These are phyloP conservation scores for Tonatia bakeri DNA, from an alignment of 2,113 vertebrate genomes.

Conservation along the genomic window DNA sequence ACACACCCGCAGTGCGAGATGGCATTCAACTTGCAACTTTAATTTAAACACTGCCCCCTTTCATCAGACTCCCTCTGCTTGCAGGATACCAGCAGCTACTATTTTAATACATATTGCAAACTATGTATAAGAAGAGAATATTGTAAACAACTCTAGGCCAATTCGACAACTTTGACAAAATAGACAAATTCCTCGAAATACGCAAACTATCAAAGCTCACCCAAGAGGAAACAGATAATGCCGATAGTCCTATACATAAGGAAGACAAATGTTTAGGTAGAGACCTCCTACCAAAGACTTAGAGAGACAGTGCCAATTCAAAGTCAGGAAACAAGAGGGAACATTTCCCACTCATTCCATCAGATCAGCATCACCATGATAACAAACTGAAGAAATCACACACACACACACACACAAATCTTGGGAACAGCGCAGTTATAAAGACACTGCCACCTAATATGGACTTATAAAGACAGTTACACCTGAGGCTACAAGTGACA, in stretches of 20 bases:
- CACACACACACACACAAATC: background rate
- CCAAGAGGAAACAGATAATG: background rate
- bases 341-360: background rate
- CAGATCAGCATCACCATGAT: background rate
- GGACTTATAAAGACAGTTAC: background rate
- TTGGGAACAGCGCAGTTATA: background rate
- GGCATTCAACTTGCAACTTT: background rate
- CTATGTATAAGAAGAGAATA: too few relatives aligned
- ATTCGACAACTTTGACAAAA: too few relatives aligned
- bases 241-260: background rate
- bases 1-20: background rate
- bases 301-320: background rate
- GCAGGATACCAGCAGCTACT: background rate
- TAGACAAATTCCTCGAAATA: too few relatives aligned
- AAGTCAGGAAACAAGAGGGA: background rate
- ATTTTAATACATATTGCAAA: background rate
- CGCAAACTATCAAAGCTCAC: background rate
- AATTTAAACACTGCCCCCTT: fast-evolving
- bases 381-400: background rate
- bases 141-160: too few relatives aligned
- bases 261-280: background rate
- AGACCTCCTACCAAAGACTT: background rate
- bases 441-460: background rate
- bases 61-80: background rate
- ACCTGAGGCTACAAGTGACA: background rate